Conservation (phyloP, 2,888 invertebrate genomes). For the Pachycephus smyrnensis region DNA sequence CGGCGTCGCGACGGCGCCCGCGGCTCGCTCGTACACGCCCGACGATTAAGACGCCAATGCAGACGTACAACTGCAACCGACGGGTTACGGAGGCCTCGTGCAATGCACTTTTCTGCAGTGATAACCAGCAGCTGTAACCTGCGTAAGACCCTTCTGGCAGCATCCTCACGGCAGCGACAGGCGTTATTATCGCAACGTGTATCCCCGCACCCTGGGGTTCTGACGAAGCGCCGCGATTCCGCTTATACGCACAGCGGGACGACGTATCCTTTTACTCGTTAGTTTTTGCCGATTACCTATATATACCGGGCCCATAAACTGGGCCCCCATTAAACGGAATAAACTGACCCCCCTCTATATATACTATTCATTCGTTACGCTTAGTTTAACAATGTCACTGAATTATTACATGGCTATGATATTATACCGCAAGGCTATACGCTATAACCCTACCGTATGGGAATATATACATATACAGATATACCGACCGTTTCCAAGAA, state of each 20-base stretch:
- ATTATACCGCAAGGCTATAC: not conserved
- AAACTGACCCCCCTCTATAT: not conserved
- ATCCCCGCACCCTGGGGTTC: not conserved
- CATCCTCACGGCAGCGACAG: constrained; percentile 45
- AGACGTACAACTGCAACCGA: no score
- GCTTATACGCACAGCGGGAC: not conserved
- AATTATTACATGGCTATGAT: not conserved
- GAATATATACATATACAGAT: no score
- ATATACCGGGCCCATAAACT: not conserved
- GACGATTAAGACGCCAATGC: not conserved
- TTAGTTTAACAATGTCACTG: not conserved
- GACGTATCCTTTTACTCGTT: not conserved
- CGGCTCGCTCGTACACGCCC: not conserved
- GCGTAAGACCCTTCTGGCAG: not conserved
- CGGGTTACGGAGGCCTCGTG: not conserved
- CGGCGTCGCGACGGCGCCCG: not conserved
- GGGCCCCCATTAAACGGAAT: not conserved
- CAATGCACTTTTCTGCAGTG: constrained; percentile 45
- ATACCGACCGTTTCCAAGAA: not conserved
- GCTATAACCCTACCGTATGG: not conserved
- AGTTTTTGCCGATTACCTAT: not conserved
- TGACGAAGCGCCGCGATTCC: not conserved
- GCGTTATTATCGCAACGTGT: constrained; percentile 46
- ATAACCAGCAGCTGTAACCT: constrained; percentile 57
- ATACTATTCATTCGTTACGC: not conserved